A percentile compares a stretch with the other conserved stretches of the same genome.
Conservation (phyloP, 1,140 invertebrate genomes). For the Holotrichia oblita region DNA sequence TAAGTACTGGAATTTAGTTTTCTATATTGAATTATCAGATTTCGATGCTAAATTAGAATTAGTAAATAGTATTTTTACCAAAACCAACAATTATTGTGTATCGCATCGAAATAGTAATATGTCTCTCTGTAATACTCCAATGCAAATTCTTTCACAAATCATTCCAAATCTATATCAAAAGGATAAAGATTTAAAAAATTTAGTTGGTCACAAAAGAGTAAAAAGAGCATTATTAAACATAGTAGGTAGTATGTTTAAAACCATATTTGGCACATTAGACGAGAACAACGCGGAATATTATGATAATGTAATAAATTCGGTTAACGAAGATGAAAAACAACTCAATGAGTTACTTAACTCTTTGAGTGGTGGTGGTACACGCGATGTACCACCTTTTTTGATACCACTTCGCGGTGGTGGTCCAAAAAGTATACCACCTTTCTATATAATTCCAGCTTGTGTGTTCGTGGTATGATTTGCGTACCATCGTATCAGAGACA, state of each 20-base stretch:
- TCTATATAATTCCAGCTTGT: too few species aligned
- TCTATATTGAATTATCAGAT: background rate
- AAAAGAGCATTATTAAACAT: constrained; percentile 26
- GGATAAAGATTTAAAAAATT: background rate
- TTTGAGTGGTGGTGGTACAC: too few species aligned
- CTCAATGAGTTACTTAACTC: constrained; percentile 40
- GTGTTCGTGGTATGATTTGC: too few species aligned
- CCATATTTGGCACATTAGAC: constrained; percentile 48
- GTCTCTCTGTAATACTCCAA: background rate
- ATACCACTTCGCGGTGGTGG: too few species aligned
- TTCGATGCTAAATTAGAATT: background rate
- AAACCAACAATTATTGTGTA: background rate
- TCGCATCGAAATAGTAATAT: constrained; percentile 1
- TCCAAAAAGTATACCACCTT: too few species aligned
- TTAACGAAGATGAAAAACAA: constrained; percentile 46
- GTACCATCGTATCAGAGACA: too few species aligned
- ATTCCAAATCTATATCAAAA: background rate
- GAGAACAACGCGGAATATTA: constrained; percentile 48
- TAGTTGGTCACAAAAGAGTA: background rate
- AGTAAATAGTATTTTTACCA: background rate
- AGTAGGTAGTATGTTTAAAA: constrained; percentile 37
- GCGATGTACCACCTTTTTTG: too few species aligned
- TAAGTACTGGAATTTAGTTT: constrained; percentile 5
- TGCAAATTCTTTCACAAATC: background rate
- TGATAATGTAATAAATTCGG: too few species aligned